These are phyloP conservation scores for Acanthornis magna DNA, from an alignment of 2,797 vertebrate genomes.

Conservation along the genomic window DNA sequence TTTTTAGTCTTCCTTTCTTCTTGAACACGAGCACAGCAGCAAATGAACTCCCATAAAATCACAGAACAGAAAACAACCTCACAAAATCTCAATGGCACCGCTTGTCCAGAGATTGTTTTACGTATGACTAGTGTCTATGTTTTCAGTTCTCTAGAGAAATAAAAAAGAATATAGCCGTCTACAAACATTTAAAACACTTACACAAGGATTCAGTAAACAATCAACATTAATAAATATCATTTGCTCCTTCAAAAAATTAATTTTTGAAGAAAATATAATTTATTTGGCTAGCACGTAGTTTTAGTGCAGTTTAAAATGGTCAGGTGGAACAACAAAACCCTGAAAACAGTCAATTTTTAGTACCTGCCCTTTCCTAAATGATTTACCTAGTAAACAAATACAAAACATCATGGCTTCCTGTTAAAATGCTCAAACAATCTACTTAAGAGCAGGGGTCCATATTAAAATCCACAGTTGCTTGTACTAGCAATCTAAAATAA, in stretches of 20 bases:
- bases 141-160: conserved; percentile 57
- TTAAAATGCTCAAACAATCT: conserved; percentile 68
- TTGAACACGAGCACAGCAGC: conserved; percentile 69
- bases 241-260: conserved; percentile 53
- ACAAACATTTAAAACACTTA: conserved; percentile 71
- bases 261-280: conserved; percentile 63
- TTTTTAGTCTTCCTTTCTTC: conserved; percentile 59
- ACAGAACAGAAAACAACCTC: conserved; percentile 10
- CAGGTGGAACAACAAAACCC: conserved; percentile 59
- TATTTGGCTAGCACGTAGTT: conserved; percentile 70
- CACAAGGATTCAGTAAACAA: conserved; percentile 69
- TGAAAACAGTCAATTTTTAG: conserved; percentile 49
- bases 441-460: conserved; percentile 42
- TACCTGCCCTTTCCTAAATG: conserved; percentile 51
- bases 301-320: conserved; percentile 65
- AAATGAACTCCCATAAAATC: conserved; percentile 48
- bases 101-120: conserved; percentile 47
- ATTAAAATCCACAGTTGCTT: conserved; percentile 60
- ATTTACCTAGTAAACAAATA: conserved; percentile 69
- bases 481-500: conserved; percentile 65
- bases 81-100: conserved; percentile 29
- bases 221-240: conserved; percentile 75
- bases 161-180: conserved; percentile 59
- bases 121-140: conserved; percentile 15
- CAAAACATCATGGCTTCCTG: conserved; percentile 65